Base-by-base conservation (phyloP, 1,140 invertebrate species). In the Drosophila kohkoa region DNA sequence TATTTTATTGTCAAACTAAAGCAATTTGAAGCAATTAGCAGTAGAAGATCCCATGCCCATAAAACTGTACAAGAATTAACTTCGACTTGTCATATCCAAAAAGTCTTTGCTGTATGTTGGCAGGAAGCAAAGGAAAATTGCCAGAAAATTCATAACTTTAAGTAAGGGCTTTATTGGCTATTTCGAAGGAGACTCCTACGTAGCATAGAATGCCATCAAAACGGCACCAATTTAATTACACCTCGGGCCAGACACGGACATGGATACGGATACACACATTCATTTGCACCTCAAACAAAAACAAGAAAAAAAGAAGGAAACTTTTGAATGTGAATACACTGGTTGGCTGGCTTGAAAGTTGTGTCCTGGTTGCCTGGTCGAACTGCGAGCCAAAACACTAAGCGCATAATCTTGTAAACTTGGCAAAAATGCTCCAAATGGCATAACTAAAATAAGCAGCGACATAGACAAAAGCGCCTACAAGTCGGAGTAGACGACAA, bases 371-470 rank as follows among this genome's bases (percentile, higher is more conserved):
- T 7, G 57, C 49, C 68, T 32, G 49, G 60, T 13, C 11, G 57
- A 48, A 62, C 20, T 58, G 59, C 65, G 43, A 63, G 52, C 38
- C 43, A 30, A 54, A 87, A 81, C 82, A 82, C 82, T 86, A 86
- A 88, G 85, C 85, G 85, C 67, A 88, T 88, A 88, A 89, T 88
- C 85, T 88, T 88, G 85, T 88, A 85, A 88, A 88, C 85, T 88
- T 89, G 75, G 81, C 85, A 78, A 81, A 85, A 88, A 88, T 85
- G 68, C 85, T 74, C 66, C 57, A 83, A 83, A 89, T 88, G 71
- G 85, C 85, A 88, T 88, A 88, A 88, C 83, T 88, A 88, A 88
- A 88, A 88, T 88, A 88, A 88, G 85, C 85, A 89, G 73, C 48
- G 63, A 46, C 67, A 70, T 60, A 76, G 77, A 78, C 72, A 41